phyloP scores from a whole-genome alignment of 1,140 invertebrate genomes.

The Papilio dardanus region DNA sequence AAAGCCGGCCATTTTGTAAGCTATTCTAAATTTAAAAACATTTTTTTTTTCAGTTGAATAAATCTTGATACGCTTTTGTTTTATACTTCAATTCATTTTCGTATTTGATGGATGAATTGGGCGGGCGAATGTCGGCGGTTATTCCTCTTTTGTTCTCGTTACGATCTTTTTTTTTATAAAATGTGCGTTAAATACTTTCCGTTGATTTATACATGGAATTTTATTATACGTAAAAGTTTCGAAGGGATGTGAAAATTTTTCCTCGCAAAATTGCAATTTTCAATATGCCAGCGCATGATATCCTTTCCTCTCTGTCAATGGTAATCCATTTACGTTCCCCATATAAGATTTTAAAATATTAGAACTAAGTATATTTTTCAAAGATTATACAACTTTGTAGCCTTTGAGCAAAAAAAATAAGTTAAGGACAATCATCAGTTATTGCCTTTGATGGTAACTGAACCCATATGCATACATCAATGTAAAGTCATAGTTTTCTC shows the following conservation, averaged over 20 bases:
- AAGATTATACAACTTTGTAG: neutral
- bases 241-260: conserved; percentile 9
- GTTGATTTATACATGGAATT: neutral
- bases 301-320: neutral
- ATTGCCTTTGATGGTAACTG: no score
- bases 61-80: neutral
- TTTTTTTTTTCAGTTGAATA: conserved; percentile 3
- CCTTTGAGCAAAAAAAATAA: no score
- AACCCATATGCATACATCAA: neutral
- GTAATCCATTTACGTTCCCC: neutral
- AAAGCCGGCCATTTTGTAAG: no score
- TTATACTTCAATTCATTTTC: conserved; percentile 8
- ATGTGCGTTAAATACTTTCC: neutral
- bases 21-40: no score
- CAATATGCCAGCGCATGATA: neutral
- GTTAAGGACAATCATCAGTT: no score
- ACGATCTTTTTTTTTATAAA: conserved; percentile 6
- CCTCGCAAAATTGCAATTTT: conserved; percentile 1
- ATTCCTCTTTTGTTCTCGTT: conserved; percentile 20
- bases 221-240: neutral
- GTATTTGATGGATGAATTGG: conserved; percentile 10
- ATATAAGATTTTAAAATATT: neutral
- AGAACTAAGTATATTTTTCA: neutral
- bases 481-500: neutral
- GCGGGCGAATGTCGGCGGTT: neutral